phyloP scores from a whole-genome alignment of 1,140 invertebrate genomes.

The Diachasmimorpha longicaudata region DNA sequence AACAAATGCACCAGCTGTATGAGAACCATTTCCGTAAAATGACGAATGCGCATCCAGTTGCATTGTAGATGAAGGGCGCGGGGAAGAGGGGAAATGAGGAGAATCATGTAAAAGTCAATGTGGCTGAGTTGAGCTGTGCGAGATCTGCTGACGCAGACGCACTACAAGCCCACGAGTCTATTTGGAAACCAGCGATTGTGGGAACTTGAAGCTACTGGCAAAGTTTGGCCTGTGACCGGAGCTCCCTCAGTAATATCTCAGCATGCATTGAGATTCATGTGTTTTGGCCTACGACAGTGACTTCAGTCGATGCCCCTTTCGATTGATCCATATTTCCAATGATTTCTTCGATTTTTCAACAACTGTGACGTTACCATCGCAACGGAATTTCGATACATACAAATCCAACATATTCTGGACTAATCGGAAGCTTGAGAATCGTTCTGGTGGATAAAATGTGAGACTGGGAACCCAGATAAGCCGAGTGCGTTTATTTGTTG shows the following conservation, averaged over 20 bases:
- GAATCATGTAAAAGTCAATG: not conserved
- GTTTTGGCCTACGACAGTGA: not conserved
- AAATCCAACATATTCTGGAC: not conserved
- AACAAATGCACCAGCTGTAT: not conserved
- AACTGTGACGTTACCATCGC: not conserved
- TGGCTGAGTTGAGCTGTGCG: not conserved
- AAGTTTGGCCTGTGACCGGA: not conserved
- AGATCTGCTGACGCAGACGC: not conserved
- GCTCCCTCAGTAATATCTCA: not conserved
- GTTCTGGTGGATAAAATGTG: not conserved
- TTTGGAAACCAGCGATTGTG: not conserved
- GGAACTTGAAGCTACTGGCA: not conserved
- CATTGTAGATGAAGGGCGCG: not conserved
- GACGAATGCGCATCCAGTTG: not conserved
- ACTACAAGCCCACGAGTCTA: not conserved
- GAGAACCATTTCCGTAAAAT: not conserved
- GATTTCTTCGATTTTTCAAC: not conserved
- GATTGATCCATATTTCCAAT: not conserved
- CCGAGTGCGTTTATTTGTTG: not conserved
- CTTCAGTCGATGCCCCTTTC: not conserved
- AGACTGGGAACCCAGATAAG: not conserved
- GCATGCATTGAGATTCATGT: not conserved
- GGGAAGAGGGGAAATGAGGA: not conserved
- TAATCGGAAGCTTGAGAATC: not conserved
- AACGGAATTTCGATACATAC: not conserved